A percentile compares a stretch with the other conserved stretches of the same genome.
These are phyloP conservation scores for Scotopteryx bipunctaria DNA, from an alignment of 2,888 invertebrate genomes.

Conservation along the genomic window DNA sequence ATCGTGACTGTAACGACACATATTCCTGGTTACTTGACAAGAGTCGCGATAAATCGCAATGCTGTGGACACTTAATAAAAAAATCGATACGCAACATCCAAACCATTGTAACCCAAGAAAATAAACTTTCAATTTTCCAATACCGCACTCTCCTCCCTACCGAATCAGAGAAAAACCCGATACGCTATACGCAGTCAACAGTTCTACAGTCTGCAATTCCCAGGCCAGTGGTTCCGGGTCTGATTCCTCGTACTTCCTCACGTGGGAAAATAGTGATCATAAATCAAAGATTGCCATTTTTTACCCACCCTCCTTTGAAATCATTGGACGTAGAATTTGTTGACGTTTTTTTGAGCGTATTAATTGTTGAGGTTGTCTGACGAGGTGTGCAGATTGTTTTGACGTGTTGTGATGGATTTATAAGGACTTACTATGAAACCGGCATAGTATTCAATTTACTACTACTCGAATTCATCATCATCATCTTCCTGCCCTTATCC, in stretches of 20 bases:
- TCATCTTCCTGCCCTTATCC: no score
- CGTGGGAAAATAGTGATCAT: slow-evolving; percentile 77
- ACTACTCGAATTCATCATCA: no score
- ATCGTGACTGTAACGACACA: no score
- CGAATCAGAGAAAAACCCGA: slow-evolving; percentile 56
- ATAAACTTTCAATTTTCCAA: slow-evolving; percentile 36
- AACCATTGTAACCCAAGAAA: not conserved
- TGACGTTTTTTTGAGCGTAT: slow-evolving; percentile 22
- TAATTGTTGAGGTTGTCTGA: slow-evolving; percentile 25
- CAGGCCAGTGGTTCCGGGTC: slow-evolving; percentile 74
- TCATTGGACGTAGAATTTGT: slow-evolving; percentile 30
- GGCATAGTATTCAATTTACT: not conserved
- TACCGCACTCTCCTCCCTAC: slow-evolving; percentile 39
- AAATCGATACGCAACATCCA: not conserved
- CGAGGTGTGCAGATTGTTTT: slow-evolving; percentile 6
- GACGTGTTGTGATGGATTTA: slow-evolving; percentile 22
- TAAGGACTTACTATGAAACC: not conserved
- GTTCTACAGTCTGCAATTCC: slow-evolving; percentile 68
- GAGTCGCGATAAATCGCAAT: slow-evolving; percentile 1
- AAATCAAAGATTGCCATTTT: slow-evolving; percentile 63
- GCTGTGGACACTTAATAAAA: not conserved
- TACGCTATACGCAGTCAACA: slow-evolving; percentile 47
- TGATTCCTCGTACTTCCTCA: slow-evolving; percentile 67
- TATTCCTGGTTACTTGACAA: no score
- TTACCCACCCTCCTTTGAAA: slow-evolving; percentile 42